Base-by-base conservation (phyloP, 2,888 invertebrate genomes). In the Agrochola circellaris region DNA sequence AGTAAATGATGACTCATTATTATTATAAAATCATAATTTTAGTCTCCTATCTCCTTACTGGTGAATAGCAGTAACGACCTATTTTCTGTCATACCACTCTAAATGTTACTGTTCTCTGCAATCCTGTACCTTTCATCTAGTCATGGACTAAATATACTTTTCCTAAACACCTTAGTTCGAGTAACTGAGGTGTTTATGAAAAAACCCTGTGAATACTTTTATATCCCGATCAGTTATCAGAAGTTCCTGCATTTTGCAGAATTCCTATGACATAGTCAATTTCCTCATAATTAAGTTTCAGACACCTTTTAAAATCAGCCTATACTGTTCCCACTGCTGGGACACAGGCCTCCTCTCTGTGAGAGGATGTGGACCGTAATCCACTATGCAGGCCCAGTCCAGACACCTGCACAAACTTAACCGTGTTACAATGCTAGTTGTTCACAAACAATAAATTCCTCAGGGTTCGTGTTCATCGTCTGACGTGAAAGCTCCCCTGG, bases 401-500 rank as follows among this genome's bases (percentile, higher is more conserved):
- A 51, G 11, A 56, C 34, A n/a, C 4, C n/a, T 38, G 13, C 26
- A 26, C 8, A 42, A 45, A 20, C 6, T 9, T 20, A 26, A 11
- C 26, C 26, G 7, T 51, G 30, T 30, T 67, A 30, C 23, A 48
- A 67, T 45, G 6, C 15, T 66, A 23, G 45, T 45, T 77, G 15
- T 42, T 30, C 6, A 64, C 15, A 56, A n/a, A 48, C 4, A 23
- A 54, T 56, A 30, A 34, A 58, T 20, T 42, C 15, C 9, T 23
- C 86, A 96, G 97, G 99, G 98, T 67, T 98, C 98, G 79, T 99
- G 98, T 93, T 98, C 98, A 67, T 98, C 98, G 88, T 98, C 98
- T 83, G 98, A 99, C 91, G 98, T 98, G 76, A 98, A 98, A 92
- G 97, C 98, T 58, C 97, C 97, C 79, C 97, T 97, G 73, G 97